phyloP scores from a whole-genome alignment of 2,888 invertebrate species.

The Dasypolia templi region DNA sequence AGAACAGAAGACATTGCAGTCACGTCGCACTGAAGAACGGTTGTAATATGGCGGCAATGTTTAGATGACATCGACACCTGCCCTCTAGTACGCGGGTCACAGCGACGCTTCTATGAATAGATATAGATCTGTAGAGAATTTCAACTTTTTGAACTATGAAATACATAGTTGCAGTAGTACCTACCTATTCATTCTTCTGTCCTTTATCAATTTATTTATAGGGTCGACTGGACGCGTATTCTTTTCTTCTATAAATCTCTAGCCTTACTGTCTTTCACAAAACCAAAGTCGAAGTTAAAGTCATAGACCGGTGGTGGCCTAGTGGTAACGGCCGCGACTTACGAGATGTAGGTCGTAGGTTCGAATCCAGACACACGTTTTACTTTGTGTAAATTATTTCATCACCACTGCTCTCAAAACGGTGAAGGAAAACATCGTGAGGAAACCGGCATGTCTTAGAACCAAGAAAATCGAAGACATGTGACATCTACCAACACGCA shows the following conservation, averaged over 20 bases:
- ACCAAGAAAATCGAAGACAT: too few species aligned
- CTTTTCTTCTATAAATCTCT: not conserved
- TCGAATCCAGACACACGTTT: too few species aligned
- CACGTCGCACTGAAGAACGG: slow-evolving; percentile 62
- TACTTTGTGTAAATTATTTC: too few species aligned
- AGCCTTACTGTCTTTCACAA: not conserved
- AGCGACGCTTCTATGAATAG: slow-evolving; percentile 11
- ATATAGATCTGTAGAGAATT: slow-evolving; percentile 7
- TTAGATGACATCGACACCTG: slow-evolving; percentile 58
- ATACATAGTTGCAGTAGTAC: not conserved
- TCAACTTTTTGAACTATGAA: slow-evolving; percentile 17
- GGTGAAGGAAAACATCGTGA: too few species aligned
- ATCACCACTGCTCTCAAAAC: too few species aligned
- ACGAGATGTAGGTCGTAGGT: too few species aligned
- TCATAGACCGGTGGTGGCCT: too few species aligned
- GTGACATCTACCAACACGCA: too few species aligned
- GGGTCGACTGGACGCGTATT: not conserved
- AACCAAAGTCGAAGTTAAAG: too few species aligned
- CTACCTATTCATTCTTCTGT: not conserved
- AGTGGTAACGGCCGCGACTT: too few species aligned
- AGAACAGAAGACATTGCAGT: slow-evolving; percentile 26
- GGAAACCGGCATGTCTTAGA: too few species aligned
- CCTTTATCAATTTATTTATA: not conserved
- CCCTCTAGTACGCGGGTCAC: slow-evolving; percentile 33
- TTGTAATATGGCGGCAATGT: slow-evolving; percentile 64